A percentile compares a stretch with the other conserved stretches of the same genome.
Evolutionary conservation across 2,113 vertebrate genomes (phyloP).

Genomic region (Suncus etruscus): DNA sequence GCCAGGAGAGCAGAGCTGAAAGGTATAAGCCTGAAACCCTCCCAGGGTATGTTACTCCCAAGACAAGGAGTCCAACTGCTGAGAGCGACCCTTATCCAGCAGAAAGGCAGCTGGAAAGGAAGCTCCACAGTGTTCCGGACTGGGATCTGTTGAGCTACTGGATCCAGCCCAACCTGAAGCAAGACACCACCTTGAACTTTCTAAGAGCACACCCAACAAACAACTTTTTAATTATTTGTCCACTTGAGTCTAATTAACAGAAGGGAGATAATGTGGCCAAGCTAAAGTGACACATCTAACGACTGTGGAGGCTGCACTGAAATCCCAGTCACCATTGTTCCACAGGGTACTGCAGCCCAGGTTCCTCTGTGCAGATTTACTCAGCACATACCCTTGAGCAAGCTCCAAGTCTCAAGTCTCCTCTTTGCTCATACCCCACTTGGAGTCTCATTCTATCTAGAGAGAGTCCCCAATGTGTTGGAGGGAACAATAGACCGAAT

Average conservation of each 20-base stretch:
- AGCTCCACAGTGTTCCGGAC: neutral
- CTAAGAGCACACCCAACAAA: neutral
- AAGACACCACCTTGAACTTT: neutral
- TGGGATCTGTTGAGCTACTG: slow-evolving; percentile 39
- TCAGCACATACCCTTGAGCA: neutral
- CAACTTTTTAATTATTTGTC: slow-evolving; percentile 9
- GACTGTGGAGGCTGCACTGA: neutral
- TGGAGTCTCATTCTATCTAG: neutral
- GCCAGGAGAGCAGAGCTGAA: neutral
- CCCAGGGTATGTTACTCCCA: neutral
- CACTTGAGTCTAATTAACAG: slow-evolving; percentile 17
- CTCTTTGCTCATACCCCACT: neutral
- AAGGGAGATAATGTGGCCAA: slow-evolving; percentile 27
- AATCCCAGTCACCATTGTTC: neutral
- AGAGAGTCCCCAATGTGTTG: slow-evolving; percentile 1
- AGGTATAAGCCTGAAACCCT: neutral
- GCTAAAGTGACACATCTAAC: neutral
- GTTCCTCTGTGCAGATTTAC: neutral
- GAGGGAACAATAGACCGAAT: neutral
- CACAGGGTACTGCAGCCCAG: accelerated
- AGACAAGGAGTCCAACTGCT: slow-evolving; percentile 28
- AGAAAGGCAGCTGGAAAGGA: neutral
- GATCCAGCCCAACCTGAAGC: slow-evolving; percentile 58
- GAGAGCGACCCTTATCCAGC: neutral
- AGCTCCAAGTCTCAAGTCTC: neutral